Evolutionary conservation across 1,140 invertebrate species (phyloP), one percentile per base, ranked within the genome.

Genomic region (Pemphigus obesinymphae): DNA sequence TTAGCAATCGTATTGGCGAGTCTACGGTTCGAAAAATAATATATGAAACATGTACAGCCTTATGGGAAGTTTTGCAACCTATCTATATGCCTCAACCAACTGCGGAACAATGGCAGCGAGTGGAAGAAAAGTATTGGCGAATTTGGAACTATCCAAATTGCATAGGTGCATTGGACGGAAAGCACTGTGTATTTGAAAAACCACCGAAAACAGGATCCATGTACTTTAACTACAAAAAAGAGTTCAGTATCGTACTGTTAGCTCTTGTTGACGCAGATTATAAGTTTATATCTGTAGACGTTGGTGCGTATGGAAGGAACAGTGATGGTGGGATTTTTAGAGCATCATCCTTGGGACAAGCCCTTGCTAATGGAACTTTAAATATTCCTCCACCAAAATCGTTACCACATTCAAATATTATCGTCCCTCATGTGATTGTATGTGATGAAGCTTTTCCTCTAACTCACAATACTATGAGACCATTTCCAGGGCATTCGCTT

Each of bases 191-290:
- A 20, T 5, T 76, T 43, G 34, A 72, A 45, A 45, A 13, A 73
- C 86, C 87, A 61, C 82, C 83, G 53, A 84, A 86, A 72, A 83
- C 83, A 84, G 86, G 86, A 72, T 86, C 86, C 7, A 75, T 84
- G 20, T 89, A 86, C 82, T 89, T 86, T 83, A 90, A 89, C 83
- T 90, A 89, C 84, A 89, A 90, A 85, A 85, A 86, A 50, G 85
- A 82, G 5, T 85, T 86, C 84, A 88, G 86, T 82, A 87, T 88
- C 70, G 86, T 89, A 37, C 84, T 89, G 26, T 31, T 88, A 45
- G 82, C 23, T 55, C 23, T 55, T 5, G 53, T 55, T 55, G 53
- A 55, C 0, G 53, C 82, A 72, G 20, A 82, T 75, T 82, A 82
- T 45, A 86, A 84, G 76, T 88, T 88, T 82, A 84, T 86, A 80